Percentiles rank a stretch among this genome's conserved stretches.
Conservation (phyloP, 2,113 vertebrate genomes). For the Phocoena sinus region DNA sequence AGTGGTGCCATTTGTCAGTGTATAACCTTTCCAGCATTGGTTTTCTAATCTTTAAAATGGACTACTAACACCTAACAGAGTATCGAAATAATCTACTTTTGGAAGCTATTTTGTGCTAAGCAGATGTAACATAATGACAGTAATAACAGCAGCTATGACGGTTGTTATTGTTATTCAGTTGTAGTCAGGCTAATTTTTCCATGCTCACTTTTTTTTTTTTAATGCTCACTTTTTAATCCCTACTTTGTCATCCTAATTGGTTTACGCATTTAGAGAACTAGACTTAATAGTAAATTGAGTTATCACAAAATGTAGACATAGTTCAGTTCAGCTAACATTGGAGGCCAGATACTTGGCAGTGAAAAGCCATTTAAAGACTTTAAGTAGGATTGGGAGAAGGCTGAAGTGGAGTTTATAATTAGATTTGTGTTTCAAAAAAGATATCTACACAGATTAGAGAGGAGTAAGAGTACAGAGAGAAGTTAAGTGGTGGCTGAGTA, state of each 20-base stretch:
- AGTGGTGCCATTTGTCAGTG: neutral
- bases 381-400: slow-evolving; percentile 26
- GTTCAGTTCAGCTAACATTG: slow-evolving; percentile 8
- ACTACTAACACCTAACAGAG: neutral
- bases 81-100: neutral
- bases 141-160: neutral
- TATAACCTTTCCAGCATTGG: neutral
- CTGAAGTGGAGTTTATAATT: slow-evolving; percentile 51
- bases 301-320: slow-evolving; percentile 21
- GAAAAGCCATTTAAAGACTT: slow-evolving; percentile 43
- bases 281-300: neutral
- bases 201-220: neutral
- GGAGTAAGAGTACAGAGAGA: neutral
- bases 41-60: neutral
- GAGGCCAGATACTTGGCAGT: slow-evolving; percentile 21
- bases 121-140: neutral
- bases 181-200: neutral
- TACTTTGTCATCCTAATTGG: neutral
- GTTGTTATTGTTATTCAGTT: neutral
- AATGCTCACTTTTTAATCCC: neutral
- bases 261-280: neutral
- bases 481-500: neutral
- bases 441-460: slow-evolving; percentile 17
- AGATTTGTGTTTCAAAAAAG: neutral
- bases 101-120: neutral